Base-by-base conservation (phyloP, 2,797 vertebrate species). In the Sylvilagus floridanus region DNA sequence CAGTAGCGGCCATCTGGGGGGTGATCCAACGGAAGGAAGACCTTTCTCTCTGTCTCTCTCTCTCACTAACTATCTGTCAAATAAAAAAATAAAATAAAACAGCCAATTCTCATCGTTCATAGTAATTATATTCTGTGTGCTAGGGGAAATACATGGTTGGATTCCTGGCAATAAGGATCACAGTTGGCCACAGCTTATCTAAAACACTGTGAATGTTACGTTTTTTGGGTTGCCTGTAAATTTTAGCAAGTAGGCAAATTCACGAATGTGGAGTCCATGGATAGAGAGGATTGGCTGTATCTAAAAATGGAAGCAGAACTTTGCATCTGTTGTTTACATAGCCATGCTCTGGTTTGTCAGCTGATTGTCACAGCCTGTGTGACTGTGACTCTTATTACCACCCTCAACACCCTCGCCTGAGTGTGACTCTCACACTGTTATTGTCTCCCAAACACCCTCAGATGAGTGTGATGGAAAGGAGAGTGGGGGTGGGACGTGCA, bases 201-300 rank as follows among this genome's bases (percentile, higher is more conserved):
- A 79, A 60, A 22, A 42, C 5, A 60, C 24, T 6, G 0, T 28
- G 24, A 84, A 32, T 71, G 35, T 84, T 84, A 79, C 50, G 52
- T 78, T 91, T 47, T 88, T 37, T 50, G 76, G 66, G 21, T 94
- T 42, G 72, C 32, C 26, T 78, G 42, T 30, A 88, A 19, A 78
- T 96, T 90, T 95, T 88, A 91, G 65, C 42, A 71, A 37, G 60
- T 84, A 35, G 28, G 42, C 11, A 24, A 75, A 66, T 78, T 89
- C 24, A 19, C 37, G 77, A 50, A 47, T 79, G n/a, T 1, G 28
- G 76, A 94, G 35, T 77, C 28, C 10, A 3, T 22, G 30, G 60
- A 37, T 91, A 65, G 71, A 5, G 26, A 95, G 47, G 42, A 37
- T 66, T 3, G 7, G 12, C 82, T 87, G 6, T 88, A 69, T 92